Conservation (phyloP, 1,140 invertebrate species). For the Reticulitermes speratus region DNA sequence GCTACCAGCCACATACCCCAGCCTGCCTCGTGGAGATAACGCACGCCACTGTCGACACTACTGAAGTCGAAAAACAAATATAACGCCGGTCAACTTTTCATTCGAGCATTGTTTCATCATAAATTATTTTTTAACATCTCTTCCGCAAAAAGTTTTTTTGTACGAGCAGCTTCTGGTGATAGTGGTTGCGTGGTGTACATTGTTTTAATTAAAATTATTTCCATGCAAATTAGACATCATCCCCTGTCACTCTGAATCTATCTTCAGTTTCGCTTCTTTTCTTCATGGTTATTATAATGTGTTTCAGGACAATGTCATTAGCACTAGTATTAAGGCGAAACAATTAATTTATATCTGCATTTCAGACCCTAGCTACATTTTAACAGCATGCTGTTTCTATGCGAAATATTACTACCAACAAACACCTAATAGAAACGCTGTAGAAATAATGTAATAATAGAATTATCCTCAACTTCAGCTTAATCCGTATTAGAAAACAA, state of each 20-base stretch:
- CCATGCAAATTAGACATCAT: neutral
- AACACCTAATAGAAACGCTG: too few relatives aligned
- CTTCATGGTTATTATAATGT: neutral
- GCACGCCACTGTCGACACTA: neutral
- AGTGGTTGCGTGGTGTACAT: neutral
- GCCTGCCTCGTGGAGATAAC: neutral
- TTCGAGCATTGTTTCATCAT: neutral
- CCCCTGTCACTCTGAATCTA: neutral
- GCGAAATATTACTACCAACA: too few relatives aligned
- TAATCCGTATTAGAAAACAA: too few relatives aligned
- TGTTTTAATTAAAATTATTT: constrained; percentile 19
- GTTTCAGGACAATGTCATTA: neutral
- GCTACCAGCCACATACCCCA: neutral
- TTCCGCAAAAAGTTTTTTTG: neutral
- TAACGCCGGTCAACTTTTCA: neutral
- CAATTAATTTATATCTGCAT: neutral
- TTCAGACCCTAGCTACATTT: neutral
- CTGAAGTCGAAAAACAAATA: neutral
- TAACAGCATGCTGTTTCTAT: too few relatives aligned
- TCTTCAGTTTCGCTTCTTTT: neutral
- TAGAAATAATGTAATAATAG: too few relatives aligned
- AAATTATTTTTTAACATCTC: neutral
- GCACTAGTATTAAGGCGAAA: neutral
- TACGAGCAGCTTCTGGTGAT: neutral
- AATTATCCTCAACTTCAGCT: too few relatives aligned